Evolutionary conservation across 2,113 vertebrate genomes (phyloP).

Genomic region (Macroglossus sobrinus): DNA sequence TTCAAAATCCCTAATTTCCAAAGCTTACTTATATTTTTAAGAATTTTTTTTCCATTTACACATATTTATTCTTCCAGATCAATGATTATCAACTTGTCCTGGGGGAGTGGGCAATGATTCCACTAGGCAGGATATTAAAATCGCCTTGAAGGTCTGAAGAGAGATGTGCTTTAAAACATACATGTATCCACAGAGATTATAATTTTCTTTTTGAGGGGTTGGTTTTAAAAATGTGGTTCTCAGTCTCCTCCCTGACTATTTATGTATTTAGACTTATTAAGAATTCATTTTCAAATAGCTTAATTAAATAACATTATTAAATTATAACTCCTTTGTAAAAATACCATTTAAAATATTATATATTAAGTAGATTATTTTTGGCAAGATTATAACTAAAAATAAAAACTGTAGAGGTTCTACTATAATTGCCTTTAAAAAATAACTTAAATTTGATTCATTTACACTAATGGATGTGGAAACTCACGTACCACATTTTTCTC

Average conservation of each 20-base stretch:
- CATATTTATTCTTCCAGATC: neutral
- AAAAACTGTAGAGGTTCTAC: neutral
- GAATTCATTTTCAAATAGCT: neutral
- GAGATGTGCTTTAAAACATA: neutral
- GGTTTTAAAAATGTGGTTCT: neutral
- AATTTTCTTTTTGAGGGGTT: neutral
- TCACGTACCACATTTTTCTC: conserved; percentile 51
- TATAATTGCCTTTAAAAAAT: conserved; percentile 20
- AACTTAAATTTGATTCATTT: conserved; percentile 52
- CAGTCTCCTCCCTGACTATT: neutral
- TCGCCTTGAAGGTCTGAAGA: neutral
- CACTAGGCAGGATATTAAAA: neutral
- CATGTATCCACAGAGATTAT: neutral
- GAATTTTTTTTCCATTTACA: neutral
- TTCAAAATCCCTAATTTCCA: neutral
- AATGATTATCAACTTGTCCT: neutral
- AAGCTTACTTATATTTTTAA: neutral
- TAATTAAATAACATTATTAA: neutral
- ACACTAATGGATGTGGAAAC: conserved; percentile 39
- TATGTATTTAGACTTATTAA: neutral
- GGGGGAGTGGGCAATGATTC: neutral
- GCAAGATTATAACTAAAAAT: neutral
- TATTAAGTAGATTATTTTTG: neutral
- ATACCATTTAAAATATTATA: neutral
- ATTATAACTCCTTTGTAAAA: conserved; percentile 4